Conservation (phyloP, 2,797 vertebrate genomes). For the Xenops minutus region DNA sequence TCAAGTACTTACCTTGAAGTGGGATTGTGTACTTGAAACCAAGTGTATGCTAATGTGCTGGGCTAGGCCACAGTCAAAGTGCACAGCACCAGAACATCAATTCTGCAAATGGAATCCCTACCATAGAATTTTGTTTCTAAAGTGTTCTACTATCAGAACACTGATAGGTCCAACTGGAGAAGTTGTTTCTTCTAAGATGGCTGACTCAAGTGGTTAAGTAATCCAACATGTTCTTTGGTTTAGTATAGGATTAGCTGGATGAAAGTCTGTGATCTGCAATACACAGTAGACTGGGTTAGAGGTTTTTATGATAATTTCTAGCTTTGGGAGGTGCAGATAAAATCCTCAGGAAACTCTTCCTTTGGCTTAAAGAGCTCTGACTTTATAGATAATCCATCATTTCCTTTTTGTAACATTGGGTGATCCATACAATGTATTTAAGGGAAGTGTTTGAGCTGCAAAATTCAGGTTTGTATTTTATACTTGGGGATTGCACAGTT, state of each 20-base stretch:
- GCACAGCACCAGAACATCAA: not conserved
- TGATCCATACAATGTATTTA: not conserved
- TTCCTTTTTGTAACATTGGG: not conserved
- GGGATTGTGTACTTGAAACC: not conserved
- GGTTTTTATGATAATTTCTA: not conserved
- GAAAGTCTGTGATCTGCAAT: not conserved
- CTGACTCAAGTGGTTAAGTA: not conserved
- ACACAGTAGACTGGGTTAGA: not conserved
- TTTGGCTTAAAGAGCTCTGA: not conserved
- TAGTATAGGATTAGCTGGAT: not conserved
- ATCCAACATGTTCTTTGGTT: not conserved
- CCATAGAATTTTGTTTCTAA: not conserved
- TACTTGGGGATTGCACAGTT: not conserved
- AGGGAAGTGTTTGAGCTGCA: not conserved
- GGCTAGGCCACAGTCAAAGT: not conserved
- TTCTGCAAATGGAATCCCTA: not conserved
- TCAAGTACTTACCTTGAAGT: not conserved
- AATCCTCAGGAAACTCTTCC: not conserved
- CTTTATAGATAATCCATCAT: not conserved
- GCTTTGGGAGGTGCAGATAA: not conserved
- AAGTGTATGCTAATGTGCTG: not conserved
- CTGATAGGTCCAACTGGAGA: not conserved
- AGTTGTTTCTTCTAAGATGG: not conserved
- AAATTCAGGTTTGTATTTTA: conserved; percentile 13
- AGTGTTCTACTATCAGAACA: not conserved